Conservation (phyloP, 2,113 vertebrate genomes). For the Rhodinocichla rosea region DNA sequence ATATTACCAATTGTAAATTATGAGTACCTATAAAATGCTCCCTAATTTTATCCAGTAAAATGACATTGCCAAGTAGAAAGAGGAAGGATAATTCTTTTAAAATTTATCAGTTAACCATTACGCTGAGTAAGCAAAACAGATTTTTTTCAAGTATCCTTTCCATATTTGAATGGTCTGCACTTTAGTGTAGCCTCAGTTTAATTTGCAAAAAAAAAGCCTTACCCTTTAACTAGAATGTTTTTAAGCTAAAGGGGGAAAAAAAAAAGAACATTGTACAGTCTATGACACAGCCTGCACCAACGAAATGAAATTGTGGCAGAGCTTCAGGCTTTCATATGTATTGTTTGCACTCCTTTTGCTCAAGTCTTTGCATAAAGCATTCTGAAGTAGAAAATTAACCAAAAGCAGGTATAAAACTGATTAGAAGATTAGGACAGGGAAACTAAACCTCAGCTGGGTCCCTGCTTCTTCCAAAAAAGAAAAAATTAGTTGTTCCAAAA, state of each 20-base stretch:
- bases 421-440: not conserved
- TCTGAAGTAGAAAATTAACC: not conserved
- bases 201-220: conserved; percentile 13
- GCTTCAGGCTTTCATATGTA: not conserved
- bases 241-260: not conserved
- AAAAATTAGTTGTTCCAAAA: not conserved
- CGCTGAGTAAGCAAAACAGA: not conserved
- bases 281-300: not conserved
- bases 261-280: not conserved
- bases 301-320: not conserved
- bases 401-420: not conserved
- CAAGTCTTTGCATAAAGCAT: not conserved
- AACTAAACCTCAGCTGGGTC: not conserved
- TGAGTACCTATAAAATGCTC: not conserved
- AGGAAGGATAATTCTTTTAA: not conserved
- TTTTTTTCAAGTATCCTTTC: not conserved
- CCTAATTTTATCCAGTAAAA: not conserved
- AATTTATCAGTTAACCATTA: not conserved
- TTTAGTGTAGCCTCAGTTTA: not conserved
- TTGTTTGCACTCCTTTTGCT: not conserved
- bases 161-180: not conserved
- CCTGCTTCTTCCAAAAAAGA: not conserved
- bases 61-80: not conserved
- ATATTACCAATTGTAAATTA: not conserved
- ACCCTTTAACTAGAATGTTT: conserved; percentile 4